Evolutionary conservation across 2,888 invertebrate species (phyloP).

Genomic region (Charanyca ferruginea): DNA sequence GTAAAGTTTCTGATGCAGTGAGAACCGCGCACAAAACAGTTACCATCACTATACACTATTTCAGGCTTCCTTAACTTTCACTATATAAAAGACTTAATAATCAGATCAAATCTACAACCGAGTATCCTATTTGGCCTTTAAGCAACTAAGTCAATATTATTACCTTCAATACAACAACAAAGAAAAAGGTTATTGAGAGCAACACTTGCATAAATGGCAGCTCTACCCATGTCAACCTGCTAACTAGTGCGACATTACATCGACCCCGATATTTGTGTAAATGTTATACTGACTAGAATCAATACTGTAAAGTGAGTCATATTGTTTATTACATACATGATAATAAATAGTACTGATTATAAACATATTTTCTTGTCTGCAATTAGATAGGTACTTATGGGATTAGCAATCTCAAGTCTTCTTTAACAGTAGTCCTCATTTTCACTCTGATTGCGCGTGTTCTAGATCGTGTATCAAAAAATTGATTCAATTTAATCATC

Average conservation of each 20-base stretch:
- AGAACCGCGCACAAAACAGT: not conserved
- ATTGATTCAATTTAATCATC: slow-evolving; percentile 43
- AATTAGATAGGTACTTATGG: slow-evolving; percentile 23
- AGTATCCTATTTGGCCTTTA: slow-evolving; percentile 26
- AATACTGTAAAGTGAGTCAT: slow-evolving; percentile 36
- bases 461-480: slow-evolving; percentile 44
- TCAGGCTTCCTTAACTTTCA: slow-evolving; percentile 5
- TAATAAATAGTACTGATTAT: slow-evolving; percentile 27
- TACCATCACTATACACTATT: not conserved
- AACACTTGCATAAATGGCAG: slow-evolving; percentile 58
- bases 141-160: slow-evolving; percentile 25
- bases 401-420: slow-evolving; percentile 31
- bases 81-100: slow-evolving; percentile 9
- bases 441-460: slow-evolving; percentile 46
- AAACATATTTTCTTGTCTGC: slow-evolving; percentile 21
- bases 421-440: slow-evolving; percentile 45
- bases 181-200: slow-evolving; percentile 52
- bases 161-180: slow-evolving; percentile 37
- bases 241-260: slow-evolving; percentile 51
- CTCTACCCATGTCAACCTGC: slow-evolving; percentile 46
- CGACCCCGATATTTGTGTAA: slow-evolving; percentile 56
- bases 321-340: slow-evolving; percentile 38
- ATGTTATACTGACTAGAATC: slow-evolving; percentile 49
- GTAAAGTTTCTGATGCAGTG: not conserved
- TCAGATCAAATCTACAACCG: slow-evolving; percentile 5